These are phyloP conservation scores for Dusona sp. DNA, from an alignment of 2,888 invertebrate genomes.

Conservation along the genomic window DNA sequence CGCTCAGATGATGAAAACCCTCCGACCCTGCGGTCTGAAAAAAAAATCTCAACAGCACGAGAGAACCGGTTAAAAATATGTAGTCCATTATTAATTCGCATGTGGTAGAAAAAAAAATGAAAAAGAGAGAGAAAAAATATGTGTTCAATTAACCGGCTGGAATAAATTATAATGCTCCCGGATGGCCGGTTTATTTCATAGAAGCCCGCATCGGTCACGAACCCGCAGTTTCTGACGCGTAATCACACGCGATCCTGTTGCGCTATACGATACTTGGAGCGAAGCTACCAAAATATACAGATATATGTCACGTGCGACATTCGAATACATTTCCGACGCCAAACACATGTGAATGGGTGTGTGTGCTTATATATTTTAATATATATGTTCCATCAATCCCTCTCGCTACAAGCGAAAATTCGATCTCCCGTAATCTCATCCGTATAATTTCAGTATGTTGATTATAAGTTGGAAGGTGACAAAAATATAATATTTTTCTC, in stretches of 20 bases:
- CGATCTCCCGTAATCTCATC: constrained; percentile 46
- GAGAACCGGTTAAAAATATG: constrained; percentile 17
- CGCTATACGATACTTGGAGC: constrained; percentile 45
- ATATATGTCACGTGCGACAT: neutral
- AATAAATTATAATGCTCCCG: constrained; percentile 69
- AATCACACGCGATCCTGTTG: constrained; percentile 65
- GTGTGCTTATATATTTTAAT: neutral
- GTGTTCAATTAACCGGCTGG: constrained; percentile 61
- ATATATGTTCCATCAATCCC: constrained; percentile 3
- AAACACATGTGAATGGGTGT: neutral
- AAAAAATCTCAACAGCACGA: constrained; percentile 7
- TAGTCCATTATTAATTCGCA: constrained; percentile 46
- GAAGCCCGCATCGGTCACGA: constrained; percentile 66
- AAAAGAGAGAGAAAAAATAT: constrained; percentile 7
- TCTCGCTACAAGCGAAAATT: constrained; percentile 35
- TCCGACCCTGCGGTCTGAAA: neutral
- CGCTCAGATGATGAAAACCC: neutral
- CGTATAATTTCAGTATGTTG: constrained; percentile 27
- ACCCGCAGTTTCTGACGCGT: constrained; percentile 60
- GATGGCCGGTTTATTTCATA: constrained; percentile 65
- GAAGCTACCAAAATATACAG: constrained; percentile 4
- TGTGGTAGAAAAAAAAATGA: constrained; percentile 18
- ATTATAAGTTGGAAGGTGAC: constrained; percentile 23
- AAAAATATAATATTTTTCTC: constrained; percentile 19
- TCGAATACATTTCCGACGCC: constrained; percentile 10